Evolutionary conservation across 2,113 vertebrate genomes (phyloP).

Genomic region (Oncorhynchus kisutch): DNA sequence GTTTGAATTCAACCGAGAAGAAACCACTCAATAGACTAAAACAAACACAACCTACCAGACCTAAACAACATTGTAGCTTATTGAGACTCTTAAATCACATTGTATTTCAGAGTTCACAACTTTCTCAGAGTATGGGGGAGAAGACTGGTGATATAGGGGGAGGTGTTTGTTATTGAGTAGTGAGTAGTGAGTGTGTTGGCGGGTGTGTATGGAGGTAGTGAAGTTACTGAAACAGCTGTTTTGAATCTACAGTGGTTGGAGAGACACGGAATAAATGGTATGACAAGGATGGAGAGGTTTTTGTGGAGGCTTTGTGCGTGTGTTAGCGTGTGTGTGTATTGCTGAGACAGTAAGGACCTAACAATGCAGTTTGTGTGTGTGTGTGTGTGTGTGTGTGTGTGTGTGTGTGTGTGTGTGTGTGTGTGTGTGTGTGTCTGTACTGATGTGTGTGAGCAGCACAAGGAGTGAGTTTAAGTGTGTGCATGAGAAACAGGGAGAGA

Average conservation of each 20-base stretch:
- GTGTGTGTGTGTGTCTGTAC: neutral
- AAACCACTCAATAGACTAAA: too few relatives aligned
- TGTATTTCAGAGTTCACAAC: neutral
- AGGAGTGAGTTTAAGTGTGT: constrained; percentile 17
- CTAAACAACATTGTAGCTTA: too few relatives aligned
- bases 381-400: neutral
- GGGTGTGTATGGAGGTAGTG: constrained; percentile 17
- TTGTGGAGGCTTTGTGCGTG: neutral
- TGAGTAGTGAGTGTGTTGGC: neutral
- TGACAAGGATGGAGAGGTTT: neutral
- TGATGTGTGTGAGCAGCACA: constrained; percentile 22
- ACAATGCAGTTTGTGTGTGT: neutral
- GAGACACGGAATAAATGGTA: neutral
- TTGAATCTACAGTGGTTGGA: neutral
- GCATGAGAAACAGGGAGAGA: constrained; percentile 38
- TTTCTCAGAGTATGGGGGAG: neutral
- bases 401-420: neutral
- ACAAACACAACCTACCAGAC: too few relatives aligned
- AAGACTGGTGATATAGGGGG: neutral
- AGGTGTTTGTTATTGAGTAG: neutral
- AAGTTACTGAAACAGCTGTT: neutral
- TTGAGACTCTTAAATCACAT: neutral
- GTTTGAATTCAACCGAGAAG: too few relatives aligned
- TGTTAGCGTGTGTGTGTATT: neutral
- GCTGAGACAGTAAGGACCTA: neutral